Percentiles rank a stretch among this genome's conserved stretches.
Evolutionary conservation across 2,113 vertebrate species (phyloP).

Genomic region (Siphamia tubifer): DNA sequence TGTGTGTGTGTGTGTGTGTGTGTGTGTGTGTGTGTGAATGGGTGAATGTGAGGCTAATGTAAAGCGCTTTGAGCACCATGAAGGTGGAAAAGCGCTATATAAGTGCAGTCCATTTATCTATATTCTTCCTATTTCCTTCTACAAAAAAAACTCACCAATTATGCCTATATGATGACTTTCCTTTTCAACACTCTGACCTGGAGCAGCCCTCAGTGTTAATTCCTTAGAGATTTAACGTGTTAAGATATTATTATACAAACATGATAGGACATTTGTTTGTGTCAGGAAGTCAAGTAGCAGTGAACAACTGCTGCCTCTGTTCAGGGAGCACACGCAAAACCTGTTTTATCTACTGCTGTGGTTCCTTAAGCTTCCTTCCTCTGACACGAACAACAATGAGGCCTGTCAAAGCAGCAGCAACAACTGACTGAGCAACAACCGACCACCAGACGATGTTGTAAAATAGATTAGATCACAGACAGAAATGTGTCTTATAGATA

Average conservation of each 20-base stretch:
- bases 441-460: slow-evolving; percentile 10
- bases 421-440: background rate
- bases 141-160: background rate
- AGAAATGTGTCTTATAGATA: background rate
- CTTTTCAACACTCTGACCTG: background rate
- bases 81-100: too few relatives aligned
- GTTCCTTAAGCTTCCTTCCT: slow-evolving; percentile 7
- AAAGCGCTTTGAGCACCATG: too few relatives aligned
- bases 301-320: slow-evolving; percentile 5
- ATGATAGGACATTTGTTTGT: background rate
- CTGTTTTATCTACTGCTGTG: background rate
- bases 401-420: background rate
- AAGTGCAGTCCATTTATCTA: too few relatives aligned
- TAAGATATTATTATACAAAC: slow-evolving; percentile 17
- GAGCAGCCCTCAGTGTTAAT: background rate
- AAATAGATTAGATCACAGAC: background rate
- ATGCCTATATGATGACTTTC: slow-evolving; percentile 1
- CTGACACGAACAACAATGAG: background rate
- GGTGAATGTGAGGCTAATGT: too few relatives aligned
- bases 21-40: too few relatives aligned
- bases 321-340: background rate
- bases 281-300: slow-evolving; percentile 19
- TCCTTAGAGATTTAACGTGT: background rate
- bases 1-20: too few relatives aligned
- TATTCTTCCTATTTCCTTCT: background rate